Evolutionary conservation across 2,888 invertebrate genomes (phyloP), one percentile per base, ranked within the genome.

Genomic region (Drosophila austrosaltans): DNA sequence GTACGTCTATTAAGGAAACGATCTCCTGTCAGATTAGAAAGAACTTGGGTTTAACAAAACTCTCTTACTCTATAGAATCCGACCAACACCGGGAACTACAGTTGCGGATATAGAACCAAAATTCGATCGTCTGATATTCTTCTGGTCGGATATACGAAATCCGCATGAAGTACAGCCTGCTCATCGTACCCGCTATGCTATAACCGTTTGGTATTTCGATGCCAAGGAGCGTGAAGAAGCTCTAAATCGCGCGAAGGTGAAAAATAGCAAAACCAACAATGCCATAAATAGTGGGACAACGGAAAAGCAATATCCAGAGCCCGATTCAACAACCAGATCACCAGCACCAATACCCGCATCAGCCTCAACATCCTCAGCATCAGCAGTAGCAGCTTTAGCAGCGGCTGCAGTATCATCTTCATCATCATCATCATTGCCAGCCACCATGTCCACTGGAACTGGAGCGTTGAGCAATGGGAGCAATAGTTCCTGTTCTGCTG

Each of bases 121-220:
- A 63, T 98, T 98, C 92, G 98, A 99, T 92, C 93, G 98, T 69
- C 95, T 99, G 92, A 93, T 99, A 85, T 98, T 98, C 93, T 99
- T 99, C 94, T 99, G 99, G 99, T 99, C 99, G 0, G 99, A 99
- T 90, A 94, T 97, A 83, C 94, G 99, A 80, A 99, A 98, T 93
- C 99, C 99, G 0, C 99, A 99, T 91, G 99, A 99, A 93, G 99
- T 99, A 1, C 97, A 98, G 92, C 98, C 98, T 1, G 96, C 98
- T 0, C 97, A 94, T 91, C 94, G 95, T 89, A 98, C 98, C 10
- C 94, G 98, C 92, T 98, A 97, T 91, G 98, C 98, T 53, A 97
- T 98, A 74, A 98, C 98, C 30, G 93, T 98, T 68, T 98, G 98
- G 98, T 98, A 98, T 92, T 97, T 97, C 89, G 98, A 98, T 92